Evolutionary conservation across 2,113 vertebrate species (phyloP).

Genomic region (Cebus imitator): DNA sequence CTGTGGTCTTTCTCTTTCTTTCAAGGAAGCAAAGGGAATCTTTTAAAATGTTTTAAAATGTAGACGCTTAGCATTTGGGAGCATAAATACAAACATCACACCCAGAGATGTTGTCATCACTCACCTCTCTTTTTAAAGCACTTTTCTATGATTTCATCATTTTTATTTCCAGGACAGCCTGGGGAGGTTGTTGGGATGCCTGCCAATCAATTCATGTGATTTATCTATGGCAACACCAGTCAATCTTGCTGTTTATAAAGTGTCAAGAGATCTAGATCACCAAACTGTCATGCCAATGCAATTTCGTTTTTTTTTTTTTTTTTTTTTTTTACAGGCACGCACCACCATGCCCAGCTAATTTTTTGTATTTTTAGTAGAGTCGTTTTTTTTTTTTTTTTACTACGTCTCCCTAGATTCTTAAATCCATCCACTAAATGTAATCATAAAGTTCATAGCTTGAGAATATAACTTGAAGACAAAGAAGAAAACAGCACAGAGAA

Average conservation of each 20-base stretch:
- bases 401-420: not conserved
- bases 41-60: not conserved
- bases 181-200: not conserved
- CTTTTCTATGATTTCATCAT: constrained; percentile 8
- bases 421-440: not conserved
- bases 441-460: not conserved
- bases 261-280: not conserved
- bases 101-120: not conserved
- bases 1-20: not conserved
- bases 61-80: not conserved
- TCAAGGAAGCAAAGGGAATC: not conserved
- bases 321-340: no score
- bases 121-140: not conserved
- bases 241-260: constrained; percentile 42
- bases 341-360: no score
- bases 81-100: not conserved
- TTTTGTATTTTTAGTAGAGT: no score
- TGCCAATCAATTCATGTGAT: not conserved
- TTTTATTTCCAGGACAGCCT: not conserved
- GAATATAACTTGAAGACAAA: not conserved
- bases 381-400: not conserved
- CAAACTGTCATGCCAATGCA: not conserved
- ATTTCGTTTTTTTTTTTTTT: not conserved
- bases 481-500: not conserved
- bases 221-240: not conserved